Conservation (phyloP, 2,797 vertebrate genomes). For the Sebastiscus tertius region DNA sequence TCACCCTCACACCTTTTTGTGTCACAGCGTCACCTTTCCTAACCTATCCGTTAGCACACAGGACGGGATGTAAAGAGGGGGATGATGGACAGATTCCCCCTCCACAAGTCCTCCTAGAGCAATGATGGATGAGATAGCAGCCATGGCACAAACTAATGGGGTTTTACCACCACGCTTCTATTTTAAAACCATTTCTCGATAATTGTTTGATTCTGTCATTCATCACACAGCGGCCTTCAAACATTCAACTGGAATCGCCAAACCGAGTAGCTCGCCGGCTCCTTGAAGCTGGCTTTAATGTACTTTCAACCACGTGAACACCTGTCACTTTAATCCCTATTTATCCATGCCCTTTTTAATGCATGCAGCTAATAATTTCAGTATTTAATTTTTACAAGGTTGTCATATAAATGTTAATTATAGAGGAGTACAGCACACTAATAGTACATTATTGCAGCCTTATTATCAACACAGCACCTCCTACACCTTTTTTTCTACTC, state of each 20-base stretch:
- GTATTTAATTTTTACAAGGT: neutral
- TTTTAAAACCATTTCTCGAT: constrained; percentile 58
- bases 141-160: constrained; percentile 53
- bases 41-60: constrained; percentile 8
- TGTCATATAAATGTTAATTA: neutral
- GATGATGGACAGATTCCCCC: constrained; percentile 46
- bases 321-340: constrained; percentile 9
- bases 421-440: neutral
- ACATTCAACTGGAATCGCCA: constrained; percentile 23
- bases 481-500: neutral
- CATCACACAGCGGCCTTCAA: constrained; percentile 54
- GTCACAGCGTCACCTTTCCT: neutral
- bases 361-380: neutral
- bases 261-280: neutral
- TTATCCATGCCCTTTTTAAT: neutral
- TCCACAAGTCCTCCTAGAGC: constrained; percentile 8
- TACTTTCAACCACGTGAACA: constrained; percentile 1
- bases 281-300: neutral
- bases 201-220: constrained; percentile 57
- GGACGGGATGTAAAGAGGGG: neutral
- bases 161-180: constrained; percentile 48
- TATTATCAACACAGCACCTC: neutral
- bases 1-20: constrained; percentile 8
- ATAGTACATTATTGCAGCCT: neutral
- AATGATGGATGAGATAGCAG: constrained; percentile 55